Evolutionary conservation across 1,140 invertebrate species (phyloP).

Genomic region (Aphelenchoides avenae): DNA sequence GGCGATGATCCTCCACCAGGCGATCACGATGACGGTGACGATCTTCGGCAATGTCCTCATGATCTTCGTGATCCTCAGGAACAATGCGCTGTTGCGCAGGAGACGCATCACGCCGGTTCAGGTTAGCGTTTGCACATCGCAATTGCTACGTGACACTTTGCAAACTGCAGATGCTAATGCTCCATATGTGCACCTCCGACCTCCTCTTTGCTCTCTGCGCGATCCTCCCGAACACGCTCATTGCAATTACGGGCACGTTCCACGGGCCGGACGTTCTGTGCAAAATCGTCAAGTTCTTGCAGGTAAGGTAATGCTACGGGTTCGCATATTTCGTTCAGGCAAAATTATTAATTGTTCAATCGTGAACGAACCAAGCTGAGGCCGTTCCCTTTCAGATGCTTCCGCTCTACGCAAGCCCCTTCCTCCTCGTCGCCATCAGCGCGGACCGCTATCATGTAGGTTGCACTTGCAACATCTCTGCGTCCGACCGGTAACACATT

Average conservation of each 20-base stretch:
- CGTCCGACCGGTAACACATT: no score
- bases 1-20: constrained; percentile 23
- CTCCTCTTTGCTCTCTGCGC: constrained; percentile 24
- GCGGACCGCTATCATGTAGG: constrained; percentile 41
- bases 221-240: constrained; percentile 18
- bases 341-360: no score
- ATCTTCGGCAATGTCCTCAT: constrained; percentile 28
- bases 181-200: constrained; percentile 23
- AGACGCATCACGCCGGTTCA: constrained; percentile 27
- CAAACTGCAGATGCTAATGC: constrained; percentile 25
- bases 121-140: constrained; percentile 3
- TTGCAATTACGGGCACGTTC: constrained; percentile 20
- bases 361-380: no score
- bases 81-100: constrained; percentile 18
- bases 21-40: constrained; percentile 17
- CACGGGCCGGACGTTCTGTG: constrained; percentile 24
- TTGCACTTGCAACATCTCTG: constrained; percentile 15
- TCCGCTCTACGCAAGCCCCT: constrained; percentile 40
- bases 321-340: no score
- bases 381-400: no score
- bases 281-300: constrained; percentile 59
- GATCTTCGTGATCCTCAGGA: constrained; percentile 30
- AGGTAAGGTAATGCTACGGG: no score
- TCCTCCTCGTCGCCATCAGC: constrained; percentile 53
- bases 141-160: constrained; percentile 1